A percentile compares a stretch with the other conserved stretches of the same genome.
phyloP scores from a whole-genome alignment of 2,797 vertebrate genomes.

The Tenualosa thibaudeaui region DNA sequence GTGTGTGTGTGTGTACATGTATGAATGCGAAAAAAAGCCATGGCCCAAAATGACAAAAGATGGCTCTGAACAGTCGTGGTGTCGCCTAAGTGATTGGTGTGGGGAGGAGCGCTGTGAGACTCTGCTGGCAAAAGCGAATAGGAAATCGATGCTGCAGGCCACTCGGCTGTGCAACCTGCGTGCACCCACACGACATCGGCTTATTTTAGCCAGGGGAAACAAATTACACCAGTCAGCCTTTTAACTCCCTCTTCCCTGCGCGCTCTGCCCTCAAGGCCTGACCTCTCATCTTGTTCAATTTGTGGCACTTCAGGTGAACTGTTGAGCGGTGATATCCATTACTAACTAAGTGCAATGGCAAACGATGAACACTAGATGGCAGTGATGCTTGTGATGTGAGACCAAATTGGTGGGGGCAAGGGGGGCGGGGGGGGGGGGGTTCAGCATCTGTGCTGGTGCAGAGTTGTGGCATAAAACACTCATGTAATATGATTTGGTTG shows the following conservation, averaged over 20 bases:
- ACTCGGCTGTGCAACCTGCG: background rate
- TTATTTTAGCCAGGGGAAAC: conserved; percentile 3
- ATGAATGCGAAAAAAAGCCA: background rate
- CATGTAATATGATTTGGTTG: background rate
- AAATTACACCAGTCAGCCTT: background rate
- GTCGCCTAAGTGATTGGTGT: background rate
- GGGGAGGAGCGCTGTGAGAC: background rate
- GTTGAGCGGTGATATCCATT: background rate
- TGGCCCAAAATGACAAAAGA: background rate
- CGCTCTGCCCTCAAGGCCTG: background rate
- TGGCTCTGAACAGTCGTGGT: background rate
- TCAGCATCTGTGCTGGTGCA: background rate
- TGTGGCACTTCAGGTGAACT: background rate
- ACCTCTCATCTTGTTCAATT: conserved; percentile 40
- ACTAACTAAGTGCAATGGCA: conserved; percentile 35
- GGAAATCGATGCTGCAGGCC: background rate
- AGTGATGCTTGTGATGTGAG: conserved; percentile 36
- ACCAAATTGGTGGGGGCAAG: no score
- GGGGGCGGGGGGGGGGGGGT: background rate
- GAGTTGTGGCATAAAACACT: background rate
- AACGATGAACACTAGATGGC: conserved; percentile 59
- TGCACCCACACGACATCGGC: background rate
- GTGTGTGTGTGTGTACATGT: background rate
- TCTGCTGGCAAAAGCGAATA: background rate
- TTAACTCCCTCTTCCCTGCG: background rate